These are phyloP conservation scores for Cavia porcellus DNA, from an alignment of 2,113 vertebrate species.

Conservation along the genomic window DNA sequence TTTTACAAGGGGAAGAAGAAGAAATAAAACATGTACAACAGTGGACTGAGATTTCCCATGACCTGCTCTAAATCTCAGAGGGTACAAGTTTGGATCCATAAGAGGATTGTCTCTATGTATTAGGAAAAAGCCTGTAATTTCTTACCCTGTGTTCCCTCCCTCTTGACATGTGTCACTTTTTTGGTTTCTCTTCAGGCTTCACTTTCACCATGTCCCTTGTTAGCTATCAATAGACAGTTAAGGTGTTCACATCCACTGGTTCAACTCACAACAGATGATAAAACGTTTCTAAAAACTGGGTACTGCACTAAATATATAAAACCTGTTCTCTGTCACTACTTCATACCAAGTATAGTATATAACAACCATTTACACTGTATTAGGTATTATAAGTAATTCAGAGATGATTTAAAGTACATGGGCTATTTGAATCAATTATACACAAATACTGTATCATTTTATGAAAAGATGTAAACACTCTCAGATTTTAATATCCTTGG, in stretches of 20 bases:
- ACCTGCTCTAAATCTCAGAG: slow-evolving; percentile 48
- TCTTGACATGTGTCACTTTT: background rate
- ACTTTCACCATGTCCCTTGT: background rate
- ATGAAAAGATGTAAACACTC: background rate
- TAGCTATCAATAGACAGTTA: background rate
- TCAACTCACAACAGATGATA: background rate
- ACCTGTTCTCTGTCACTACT: background rate
- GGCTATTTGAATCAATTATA: background rate
- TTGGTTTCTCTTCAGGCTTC: background rate
- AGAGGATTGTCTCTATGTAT: slow-evolving; percentile 19
- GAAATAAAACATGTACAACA: slow-evolving; percentile 62
- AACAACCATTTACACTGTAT: background rate
- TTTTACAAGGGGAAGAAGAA: slow-evolving; percentile 78
- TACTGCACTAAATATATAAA: background rate
- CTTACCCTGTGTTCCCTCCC: background rate
- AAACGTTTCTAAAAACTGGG: background rate
- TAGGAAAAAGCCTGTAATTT: background rate
- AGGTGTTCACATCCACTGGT: background rate
- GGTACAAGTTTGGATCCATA: background rate
- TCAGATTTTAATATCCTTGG: background rate
- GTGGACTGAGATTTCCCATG: background rate
- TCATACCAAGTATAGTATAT: background rate
- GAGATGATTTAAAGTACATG: background rate
- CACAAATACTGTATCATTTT: background rate
- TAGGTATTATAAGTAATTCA: background rate